A percentile compares a stretch with the other conserved stretches of the same genome.
Conservation (phyloP, 2,888 invertebrate species). For the Ctenicera cuprea region DNA sequence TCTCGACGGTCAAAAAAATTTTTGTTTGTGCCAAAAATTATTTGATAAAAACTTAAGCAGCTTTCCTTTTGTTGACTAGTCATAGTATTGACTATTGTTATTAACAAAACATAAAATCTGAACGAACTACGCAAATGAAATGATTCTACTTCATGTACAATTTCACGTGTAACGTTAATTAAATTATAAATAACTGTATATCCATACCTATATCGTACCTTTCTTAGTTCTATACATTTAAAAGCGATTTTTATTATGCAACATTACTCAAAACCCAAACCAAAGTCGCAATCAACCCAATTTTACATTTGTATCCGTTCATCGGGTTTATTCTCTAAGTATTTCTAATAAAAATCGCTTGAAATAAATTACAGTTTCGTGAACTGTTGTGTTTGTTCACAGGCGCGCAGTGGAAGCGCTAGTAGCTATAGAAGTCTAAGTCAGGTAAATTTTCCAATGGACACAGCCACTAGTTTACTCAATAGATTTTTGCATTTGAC, state of each 20-base stretch:
- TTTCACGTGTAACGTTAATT: too few relatives aligned
- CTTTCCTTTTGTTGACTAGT: too few relatives aligned
- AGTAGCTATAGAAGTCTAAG: constrained; percentile 93
- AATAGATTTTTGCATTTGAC: constrained; percentile 49
- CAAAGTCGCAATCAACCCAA: not conserved
- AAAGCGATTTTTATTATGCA: constrained; percentile 14
- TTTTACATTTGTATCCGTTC: not conserved
- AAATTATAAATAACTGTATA: too few relatives aligned
- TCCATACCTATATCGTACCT: not conserved
- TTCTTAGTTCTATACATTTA: not conserved
- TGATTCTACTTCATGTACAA: too few relatives aligned
- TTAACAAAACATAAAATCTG: too few relatives aligned
- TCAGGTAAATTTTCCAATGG: constrained; percentile 78
- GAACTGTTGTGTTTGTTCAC: constrained; percentile 72
- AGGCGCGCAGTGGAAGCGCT: constrained; percentile 92
- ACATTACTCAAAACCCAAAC: not conserved
- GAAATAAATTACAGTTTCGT: constrained; percentile 36
- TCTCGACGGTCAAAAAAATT: too few relatives aligned
- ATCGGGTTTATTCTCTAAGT: not conserved
- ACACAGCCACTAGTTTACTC: constrained; percentile 46
- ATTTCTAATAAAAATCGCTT: constrained; percentile 43
- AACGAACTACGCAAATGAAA: too few relatives aligned
- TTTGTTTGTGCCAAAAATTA: too few relatives aligned
- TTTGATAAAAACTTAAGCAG: too few relatives aligned
- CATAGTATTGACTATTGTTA: too few relatives aligned